Base-by-base conservation (phyloP, 1,140 invertebrate species). In the Sinella curviseta region DNA sequence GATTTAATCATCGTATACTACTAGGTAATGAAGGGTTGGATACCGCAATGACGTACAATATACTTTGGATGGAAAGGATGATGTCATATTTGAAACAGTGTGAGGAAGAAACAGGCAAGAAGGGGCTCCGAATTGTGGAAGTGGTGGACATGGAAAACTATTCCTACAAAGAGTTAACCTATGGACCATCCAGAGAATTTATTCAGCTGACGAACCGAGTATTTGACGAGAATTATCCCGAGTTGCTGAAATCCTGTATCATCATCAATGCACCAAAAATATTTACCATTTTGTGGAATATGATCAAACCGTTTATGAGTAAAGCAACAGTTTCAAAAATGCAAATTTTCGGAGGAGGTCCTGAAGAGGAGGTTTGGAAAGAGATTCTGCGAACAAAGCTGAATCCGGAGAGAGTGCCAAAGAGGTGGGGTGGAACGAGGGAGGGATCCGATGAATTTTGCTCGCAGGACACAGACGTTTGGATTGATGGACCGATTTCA, bases 191-290 rank as follows among this genome's bases (percentile, higher is more conserved):
- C 8, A 48, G 74, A 26, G 74, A 80, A 20, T 28, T 36, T 39
- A 36, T 77, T 1, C 35, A 70, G 17, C 2, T 30, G 31, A 67
- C 74, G 60, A 54, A 76, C n/a, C 4, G 26, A n/a, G 31, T 77
- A n/a, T 67, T 67, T 33, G 74, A 80, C 24, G 28, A 36, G 3
- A 80, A 80, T 26, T 80, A 76, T 70, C 78, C 78, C 3, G 78
- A 80, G 31, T 3, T 77, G 4, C 3, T 77, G 30, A 55, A 77
- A 31, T 76, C 60, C 55, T 35, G n/a, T 20, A 30, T 70, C 14
- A 70, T 80, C 35, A 54, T 80, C 24, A 80, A 80, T 70, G 74
- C 74, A 1, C 78, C 78, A 28, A 76, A 60, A 28, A 31, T 77
- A 76, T 80, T 80, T 33, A 26, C 48, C 26, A 4, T 80, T 8